phyloP scores from a whole-genome alignment of 1,140 invertebrate species.

The Gryon sp. region DNA sequence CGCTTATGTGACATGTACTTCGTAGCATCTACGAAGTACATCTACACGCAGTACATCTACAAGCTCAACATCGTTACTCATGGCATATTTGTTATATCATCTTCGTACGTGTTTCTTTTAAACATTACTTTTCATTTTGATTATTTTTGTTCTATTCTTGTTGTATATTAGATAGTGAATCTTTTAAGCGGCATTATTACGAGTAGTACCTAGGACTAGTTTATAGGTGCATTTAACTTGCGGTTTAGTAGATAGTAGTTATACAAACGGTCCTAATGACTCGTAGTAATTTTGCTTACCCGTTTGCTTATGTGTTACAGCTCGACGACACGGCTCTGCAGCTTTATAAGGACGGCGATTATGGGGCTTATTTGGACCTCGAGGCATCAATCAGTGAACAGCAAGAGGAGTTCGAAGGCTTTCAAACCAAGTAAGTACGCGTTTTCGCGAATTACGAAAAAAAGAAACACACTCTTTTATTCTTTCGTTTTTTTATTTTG shows the following conservation, averaged over 20 bases:
- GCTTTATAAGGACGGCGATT: conserved; percentile 97
- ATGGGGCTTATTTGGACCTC: conserved; percentile 96
- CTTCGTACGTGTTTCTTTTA: not conserved
- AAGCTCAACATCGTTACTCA: too few relatives aligned
- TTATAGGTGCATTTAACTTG: conserved; percentile 59
- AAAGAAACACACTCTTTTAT: conserved; percentile 1
- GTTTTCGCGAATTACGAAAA: conserved; percentile 7
- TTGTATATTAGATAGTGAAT: conserved; percentile 10
- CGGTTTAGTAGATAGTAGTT: conserved; percentile 61
- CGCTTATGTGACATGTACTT: conserved; percentile 31
- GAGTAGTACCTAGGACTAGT: conserved; percentile 49
- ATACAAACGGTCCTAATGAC: conserved; percentile 59
- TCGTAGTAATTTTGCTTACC: conserved; percentile 61
- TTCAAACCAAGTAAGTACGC: conserved; percentile 92
- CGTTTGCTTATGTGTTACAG: conserved; percentile 82
- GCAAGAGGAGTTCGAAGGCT: conserved; percentile 96
- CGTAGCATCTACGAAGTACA: conserved; percentile 18
- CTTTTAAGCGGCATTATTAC: conserved; percentile 34
- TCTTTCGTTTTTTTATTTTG: too few relatives aligned
- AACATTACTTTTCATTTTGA: too few relatives aligned
- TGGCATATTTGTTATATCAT: too few relatives aligned
- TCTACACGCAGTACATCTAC: too few relatives aligned
- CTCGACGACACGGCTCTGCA: conserved; percentile 97
- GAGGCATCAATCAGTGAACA: conserved; percentile 97
- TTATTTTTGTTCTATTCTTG: too few relatives aligned